These are phyloP conservation scores for Caligus rogercresseyi DNA, from an alignment of 1,140 invertebrate species.

Conservation along the genomic window DNA sequence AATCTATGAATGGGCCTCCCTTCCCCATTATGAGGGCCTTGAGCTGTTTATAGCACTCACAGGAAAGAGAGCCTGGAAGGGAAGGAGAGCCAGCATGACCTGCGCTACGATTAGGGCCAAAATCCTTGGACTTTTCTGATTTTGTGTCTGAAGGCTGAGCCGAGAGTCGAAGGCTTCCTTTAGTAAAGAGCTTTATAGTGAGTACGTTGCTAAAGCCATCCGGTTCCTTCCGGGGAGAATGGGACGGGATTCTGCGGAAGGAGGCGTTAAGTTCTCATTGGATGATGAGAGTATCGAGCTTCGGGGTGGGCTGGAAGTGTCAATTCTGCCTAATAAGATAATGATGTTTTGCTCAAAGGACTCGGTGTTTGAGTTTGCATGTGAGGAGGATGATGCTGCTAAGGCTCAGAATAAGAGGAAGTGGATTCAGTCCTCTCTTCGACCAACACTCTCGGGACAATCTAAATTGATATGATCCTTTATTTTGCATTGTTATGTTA, in stretches of 20 bases:
- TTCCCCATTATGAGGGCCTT: not conserved
- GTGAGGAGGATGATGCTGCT: not conserved
- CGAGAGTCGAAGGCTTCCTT: not conserved
- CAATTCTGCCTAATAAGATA: slow-evolving; percentile 9
- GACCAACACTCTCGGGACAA: not conserved
- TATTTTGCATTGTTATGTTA: too few species aligned
- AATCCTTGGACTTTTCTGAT: slow-evolving; percentile 8
- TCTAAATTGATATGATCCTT: not conserved
- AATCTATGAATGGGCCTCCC: not conserved
- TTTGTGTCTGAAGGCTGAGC: slow-evolving; percentile 1
- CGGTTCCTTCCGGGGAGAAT: not conserved
- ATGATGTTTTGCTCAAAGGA: slow-evolving; percentile 13
- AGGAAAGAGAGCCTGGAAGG: not conserved
- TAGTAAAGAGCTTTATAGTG: not conserved
- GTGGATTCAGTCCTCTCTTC: not conserved
- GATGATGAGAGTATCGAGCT: slow-evolving; percentile 12
- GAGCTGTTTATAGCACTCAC: not conserved
- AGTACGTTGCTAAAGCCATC: not conserved
- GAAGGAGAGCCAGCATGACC: not conserved
- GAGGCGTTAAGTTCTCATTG: slow-evolving; percentile 1
- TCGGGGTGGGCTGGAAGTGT: not conserved
- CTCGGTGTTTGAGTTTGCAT: not conserved
- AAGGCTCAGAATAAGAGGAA: not conserved
- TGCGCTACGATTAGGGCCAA: not conserved
- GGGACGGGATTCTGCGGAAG: not conserved